Evolutionary conservation across 2,113 vertebrate genomes (phyloP), one percentile per base, ranked within the genome.

Genomic region (Platichthys flesus): DNA sequence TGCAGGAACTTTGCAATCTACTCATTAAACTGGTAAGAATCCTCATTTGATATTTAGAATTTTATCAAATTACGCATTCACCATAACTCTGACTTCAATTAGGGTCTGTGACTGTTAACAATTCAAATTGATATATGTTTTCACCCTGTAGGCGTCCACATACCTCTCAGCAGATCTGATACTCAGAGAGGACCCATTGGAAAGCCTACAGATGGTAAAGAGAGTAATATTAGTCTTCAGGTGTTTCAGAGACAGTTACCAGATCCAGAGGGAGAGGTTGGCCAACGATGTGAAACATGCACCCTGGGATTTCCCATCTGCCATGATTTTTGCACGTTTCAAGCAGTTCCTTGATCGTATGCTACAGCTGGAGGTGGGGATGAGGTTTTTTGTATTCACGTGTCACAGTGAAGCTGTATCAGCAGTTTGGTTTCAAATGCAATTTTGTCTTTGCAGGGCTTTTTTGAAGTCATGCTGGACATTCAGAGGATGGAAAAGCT

Each of bases 401-500:
- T 72, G 20, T 52, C n/a, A 24, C 4, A 2, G 1, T 59, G 0
- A 45, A 13, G 9, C 56, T 80, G 6, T 57, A 24, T 2, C n/a
- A 18, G 10, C 4, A 1, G 1, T 64, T 70, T 49, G 52, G 49
- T 59, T 66, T 59, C 7, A 2, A 57, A 26, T 74, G 40, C 3
- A 2, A 2, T 74, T 3, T 58, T 73, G 20, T 67, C 14, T 58
- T 82, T 85, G 9, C 58, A 95, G 94, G 91, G 95, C 62, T 51
- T 95, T 52, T 95, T 96, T 87, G 66, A 92, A 79, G 92, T 85
- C 9, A 78, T 92, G 15, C 42, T 95, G 80, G 93, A 95, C 74
- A 95, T 96, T 85, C 92, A 96, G 83, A 96, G 95, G 62, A 80
- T 97, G 86, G 93, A 96, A 83, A 96, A 96, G 78, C 40, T 96